Base-by-base conservation (phyloP, 2,113 vertebrate genomes). In the Arenaria interpres region DNA sequence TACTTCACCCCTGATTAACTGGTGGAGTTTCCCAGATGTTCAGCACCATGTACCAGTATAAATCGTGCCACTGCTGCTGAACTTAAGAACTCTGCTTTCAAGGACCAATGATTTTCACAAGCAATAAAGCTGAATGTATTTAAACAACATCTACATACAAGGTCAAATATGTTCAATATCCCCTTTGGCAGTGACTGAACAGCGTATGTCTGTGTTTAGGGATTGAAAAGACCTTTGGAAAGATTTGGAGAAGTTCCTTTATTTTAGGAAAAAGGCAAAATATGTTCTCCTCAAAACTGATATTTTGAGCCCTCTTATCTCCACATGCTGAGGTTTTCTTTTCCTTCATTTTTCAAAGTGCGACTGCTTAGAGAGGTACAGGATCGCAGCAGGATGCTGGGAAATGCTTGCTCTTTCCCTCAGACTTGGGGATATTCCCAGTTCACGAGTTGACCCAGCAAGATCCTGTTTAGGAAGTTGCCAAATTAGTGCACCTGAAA, bases 261-360 rank as follows among this genome's bases (percentile, higher is more conserved):
- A 74, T 82, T 96, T 89, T 85, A 94, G 33, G 80, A 90, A 94
- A 83, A 91, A 87, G n/a, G 48, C 18, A 89, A 95, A 90, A 82
- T 41, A 75, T 69, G 35, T 89, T 71, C 62, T 90, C 76, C 67
- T 66, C 8, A 59, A 90, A 94, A 51, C 53, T 39, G 76, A 2
- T 88, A 82, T 79, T 94, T 94, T 94, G 66, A 96, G 66, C 50
- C 15, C 41, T 94, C 83, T 90, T 81, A 86, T 89, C 90, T 96
- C 82, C 90, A 54, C 85, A 67, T 71, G 60, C 88, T 93, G 56
- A 82, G 71, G n/a, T 87, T 89, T 92, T 90, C 48, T 90, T 95
- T 95, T 93, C 89, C 94, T 93, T 97, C 56, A 83, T 96, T 96
- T 96, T 81, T 89, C 73, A 51, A 87, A 95, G 48, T 62, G 45